Evolutionary conservation across 1,140 invertebrate species (phyloP), one percentile per base, ranked within the genome.

Genomic region (Coptotermes formosanus): DNA sequence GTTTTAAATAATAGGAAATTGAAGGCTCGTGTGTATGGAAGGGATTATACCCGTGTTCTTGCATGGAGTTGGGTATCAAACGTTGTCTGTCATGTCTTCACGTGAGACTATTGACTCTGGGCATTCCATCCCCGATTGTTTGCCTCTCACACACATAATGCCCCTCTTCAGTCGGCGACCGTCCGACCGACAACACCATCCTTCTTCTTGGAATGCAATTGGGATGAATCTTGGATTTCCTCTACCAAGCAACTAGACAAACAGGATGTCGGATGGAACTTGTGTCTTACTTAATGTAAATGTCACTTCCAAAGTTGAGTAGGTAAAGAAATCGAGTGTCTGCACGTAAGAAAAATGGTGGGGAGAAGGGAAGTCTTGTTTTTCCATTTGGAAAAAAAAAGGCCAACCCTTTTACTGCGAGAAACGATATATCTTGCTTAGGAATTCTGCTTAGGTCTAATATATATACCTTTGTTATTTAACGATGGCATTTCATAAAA

Each of bases 221-320:
- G 64, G 64, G n/a, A 75, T 75, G 64, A 75, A 75, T 75, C 64
- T 75, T 75, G 64, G 64, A 75, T 75, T 75, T 75, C 64, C 64
- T 75, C 11, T 75, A 75, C 64, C 64, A 75, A 30, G 25, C 25
- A 75, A 75, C 64, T 75, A 30, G 25, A 6, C n/a, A 75, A 75
- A 75, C 64, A 75, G n/a, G 64, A 75, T 4, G 52, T 21, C 19
- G n/a, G 64, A 75, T 25, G 64, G 64, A 75, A 75, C 64, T 30
- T 75, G n/a, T 75, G 64, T 64, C 59, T 75, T 75, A 75, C 64
- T 75, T 75, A 75, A 75, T 75, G 64, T 75, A 75, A 75, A 75
- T 75, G 64, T 75, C 64, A 75, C 64, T 75, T 75, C 14, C 64
- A 8, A 14, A 75, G 64, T 75, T 75, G 64, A 75, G 64, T 75